phyloP scores from a whole-genome alignment of 2,888 invertebrate genomes.

The Trissolcus japonicus region DNA sequence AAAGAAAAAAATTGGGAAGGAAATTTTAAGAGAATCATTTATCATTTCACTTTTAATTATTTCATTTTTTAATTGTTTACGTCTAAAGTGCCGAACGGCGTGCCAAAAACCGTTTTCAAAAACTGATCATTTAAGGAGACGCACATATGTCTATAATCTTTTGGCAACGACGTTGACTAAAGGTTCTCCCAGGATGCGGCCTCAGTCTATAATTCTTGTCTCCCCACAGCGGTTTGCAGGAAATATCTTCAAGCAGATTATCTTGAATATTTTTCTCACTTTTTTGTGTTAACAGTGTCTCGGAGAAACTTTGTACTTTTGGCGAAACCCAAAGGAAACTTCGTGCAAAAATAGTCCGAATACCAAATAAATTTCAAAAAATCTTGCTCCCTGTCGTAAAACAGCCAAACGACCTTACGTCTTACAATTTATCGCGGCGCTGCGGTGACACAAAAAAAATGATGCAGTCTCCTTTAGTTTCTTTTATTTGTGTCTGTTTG shows the following conservation, averaged over 20 bases:
- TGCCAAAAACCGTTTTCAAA: slow-evolving; percentile 5
- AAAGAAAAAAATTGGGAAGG: background rate
- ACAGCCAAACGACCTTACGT: slow-evolving; percentile 50
- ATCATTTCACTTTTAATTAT: background rate
- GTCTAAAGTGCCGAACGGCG: background rate
- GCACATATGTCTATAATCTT: slow-evolving; percentile 41
- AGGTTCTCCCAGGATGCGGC: slow-evolving; percentile 47
- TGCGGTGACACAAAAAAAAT: slow-evolving; percentile 38
- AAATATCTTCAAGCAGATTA: slow-evolving; percentile 55
- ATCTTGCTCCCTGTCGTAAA: slow-evolving; percentile 48
- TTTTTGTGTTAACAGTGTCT: slow-evolving; percentile 52
- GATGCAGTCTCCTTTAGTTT: slow-evolving; percentile 16
- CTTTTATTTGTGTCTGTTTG: slow-evolving; percentile 6
- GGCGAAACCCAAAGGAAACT: slow-evolving; percentile 51
- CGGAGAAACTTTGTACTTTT: slow-evolving; percentile 50
- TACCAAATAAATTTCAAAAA: slow-evolving; percentile 50
- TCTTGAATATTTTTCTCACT: slow-evolving; percentile 55
- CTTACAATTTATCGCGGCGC: slow-evolving; percentile 37
- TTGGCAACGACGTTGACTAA: slow-evolving; percentile 48
- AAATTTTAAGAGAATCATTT: background rate
- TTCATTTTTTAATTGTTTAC: slow-evolving; percentile 1
- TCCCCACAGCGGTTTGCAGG: slow-evolving; percentile 51
- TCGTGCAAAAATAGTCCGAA: slow-evolving; percentile 45
- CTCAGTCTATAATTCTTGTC: slow-evolving; percentile 57
- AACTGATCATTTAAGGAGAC: slow-evolving; percentile 25